Conservation (phyloP, 2,888 invertebrate species). For the Selenia dentaria region DNA sequence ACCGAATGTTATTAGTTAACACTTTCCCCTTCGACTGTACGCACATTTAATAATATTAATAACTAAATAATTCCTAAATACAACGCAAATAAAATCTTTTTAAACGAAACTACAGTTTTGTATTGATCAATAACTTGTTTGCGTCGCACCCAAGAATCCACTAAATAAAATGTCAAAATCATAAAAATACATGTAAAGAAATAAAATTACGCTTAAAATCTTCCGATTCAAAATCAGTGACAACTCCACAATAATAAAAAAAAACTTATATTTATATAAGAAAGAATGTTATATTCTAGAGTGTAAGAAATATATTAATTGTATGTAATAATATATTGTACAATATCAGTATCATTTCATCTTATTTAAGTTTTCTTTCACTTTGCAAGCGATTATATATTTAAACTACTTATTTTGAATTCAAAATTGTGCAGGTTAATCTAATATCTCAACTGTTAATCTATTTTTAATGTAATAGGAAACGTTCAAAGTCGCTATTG, state of each 20-base stretch:
- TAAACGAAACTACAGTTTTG: background rate
- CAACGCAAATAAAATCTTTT: constrained; percentile 9
- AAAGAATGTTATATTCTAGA: constrained; percentile 65
- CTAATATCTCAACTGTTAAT: no score
- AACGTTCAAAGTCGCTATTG: no score
- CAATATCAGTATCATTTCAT: constrained; percentile 69
- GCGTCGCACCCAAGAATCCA: constrained; percentile 35
- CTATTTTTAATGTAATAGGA: no score
- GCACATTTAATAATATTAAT: constrained; percentile 10
- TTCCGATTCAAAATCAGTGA: constrained; percentile 72
- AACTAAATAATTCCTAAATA: constrained; percentile 19
- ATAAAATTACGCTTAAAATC: constrained; percentile 39
- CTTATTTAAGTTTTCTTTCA: constrained; percentile 24
- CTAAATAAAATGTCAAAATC: constrained; percentile 65
- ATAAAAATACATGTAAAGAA: constrained; percentile 48
- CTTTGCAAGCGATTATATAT: constrained; percentile 19
- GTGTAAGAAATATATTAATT: constrained; percentile 72
- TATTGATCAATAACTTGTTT: constrained; percentile 6
- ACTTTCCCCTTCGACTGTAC: constrained; percentile 31
- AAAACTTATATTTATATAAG: constrained; percentile 65
- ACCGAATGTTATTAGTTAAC: background rate
- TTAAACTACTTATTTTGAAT: background rate
- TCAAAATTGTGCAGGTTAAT: background rate
- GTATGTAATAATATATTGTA: constrained; percentile 65
- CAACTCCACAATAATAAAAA: constrained; percentile 54